Evolutionary conservation across 1,140 invertebrate genomes (phyloP).

Genomic region (Colletes latitarsis): DNA sequence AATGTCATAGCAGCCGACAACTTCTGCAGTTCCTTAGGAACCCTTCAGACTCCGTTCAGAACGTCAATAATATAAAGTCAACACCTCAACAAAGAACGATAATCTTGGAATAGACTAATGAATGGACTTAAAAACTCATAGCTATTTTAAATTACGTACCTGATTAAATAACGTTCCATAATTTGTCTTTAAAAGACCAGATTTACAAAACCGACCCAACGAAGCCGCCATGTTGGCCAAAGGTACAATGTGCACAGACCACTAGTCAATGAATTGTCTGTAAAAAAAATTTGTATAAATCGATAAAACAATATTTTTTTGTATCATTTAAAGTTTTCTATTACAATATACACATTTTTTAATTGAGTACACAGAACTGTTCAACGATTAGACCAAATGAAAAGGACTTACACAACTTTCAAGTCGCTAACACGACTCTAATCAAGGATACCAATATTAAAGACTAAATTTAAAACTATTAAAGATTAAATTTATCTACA

Average conservation of each 20-base stretch:
- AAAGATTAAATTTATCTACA: background rate
- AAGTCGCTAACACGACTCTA: constrained; percentile 18
- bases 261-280: constrained; percentile 60
- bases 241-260: constrained; percentile 70
- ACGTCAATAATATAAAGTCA: constrained; percentile 21
- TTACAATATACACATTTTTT: background rate
- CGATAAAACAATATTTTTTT: background rate
- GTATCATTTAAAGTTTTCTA: background rate
- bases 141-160: constrained; percentile 73
- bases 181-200: constrained; percentile 86
- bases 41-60: background rate
- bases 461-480: constrained; percentile 1
- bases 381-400: background rate
- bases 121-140: background rate
- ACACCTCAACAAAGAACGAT: background rate
- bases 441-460: constrained; percentile 38
- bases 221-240: constrained; percentile 90
- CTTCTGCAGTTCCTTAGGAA: constrained; percentile 13
- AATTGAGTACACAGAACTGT: background rate
- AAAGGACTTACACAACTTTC: constrained; percentile 42
- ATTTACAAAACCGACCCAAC: constrained; percentile 90
- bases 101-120: background rate
- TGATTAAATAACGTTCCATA: constrained; percentile 80
- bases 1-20: constrained; percentile 75
- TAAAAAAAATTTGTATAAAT: background rate